Evolutionary conservation across 1,140 invertebrate genomes (phyloP), one percentile per base, ranked within the genome.

Genomic region (Wiebesia pumilae): DNA sequence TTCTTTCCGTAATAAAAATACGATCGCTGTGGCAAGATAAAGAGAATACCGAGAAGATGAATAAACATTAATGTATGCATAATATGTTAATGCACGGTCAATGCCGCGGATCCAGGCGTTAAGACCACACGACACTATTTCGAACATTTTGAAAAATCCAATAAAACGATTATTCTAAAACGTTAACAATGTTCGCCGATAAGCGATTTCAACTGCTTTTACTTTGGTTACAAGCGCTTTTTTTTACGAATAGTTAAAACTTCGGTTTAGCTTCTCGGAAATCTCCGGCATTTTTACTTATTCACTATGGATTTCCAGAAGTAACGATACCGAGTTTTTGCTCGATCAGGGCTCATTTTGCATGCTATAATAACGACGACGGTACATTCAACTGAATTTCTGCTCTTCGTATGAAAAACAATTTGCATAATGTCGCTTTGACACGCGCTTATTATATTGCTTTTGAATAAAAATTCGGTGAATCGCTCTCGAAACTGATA

Each of bases 41-140:
- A 75, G 14, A 27, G 19, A 75, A 75, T 75, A 75, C 71, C 71
- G 9, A n/a, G 71, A 75, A 75, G 38, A 43, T 43, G 71, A 75
- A 43, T 75, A 75, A 75, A 43, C 71, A 75, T 43, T 75, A 75
- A 43, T 75, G 40, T 75, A 75, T 43, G 38, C 27, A 75, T 75
- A 43, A 43, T 75, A 75, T 75, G 71, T 75, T 75, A 75, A 75
- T 75, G 71, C 38, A 75, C 71, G 71, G 71, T 43, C 71, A 38
- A 43, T 75, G 71, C 38, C 43, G 3, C 38, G 38, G 33, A 75
- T 75, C 71, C 6, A 75, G 43, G 3, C 6, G 58, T 27, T 62
- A 24, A 62, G 14, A 62, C 58, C 27, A 62, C 27, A 27, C 1
- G 27, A 27, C 10, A 27, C 10, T 62, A 62, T 21, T n/a, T n/a